phyloP scores from a whole-genome alignment of 2,113 vertebrate genomes.

The Willisornis vidua region DNA sequence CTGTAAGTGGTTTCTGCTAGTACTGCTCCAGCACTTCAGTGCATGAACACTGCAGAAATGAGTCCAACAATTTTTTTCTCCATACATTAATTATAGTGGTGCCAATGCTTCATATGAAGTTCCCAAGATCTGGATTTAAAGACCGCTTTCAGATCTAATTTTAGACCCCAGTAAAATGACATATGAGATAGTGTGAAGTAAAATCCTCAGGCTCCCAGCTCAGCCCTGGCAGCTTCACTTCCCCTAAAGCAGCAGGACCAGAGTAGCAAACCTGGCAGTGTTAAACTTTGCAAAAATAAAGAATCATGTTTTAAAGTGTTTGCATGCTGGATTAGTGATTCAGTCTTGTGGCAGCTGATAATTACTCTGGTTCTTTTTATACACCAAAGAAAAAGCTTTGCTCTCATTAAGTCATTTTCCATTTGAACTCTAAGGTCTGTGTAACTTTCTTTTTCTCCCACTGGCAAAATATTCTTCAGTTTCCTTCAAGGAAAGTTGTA shows the following conservation, averaged over 20 bases:
- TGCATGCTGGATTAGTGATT: not conserved
- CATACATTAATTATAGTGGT: not conserved
- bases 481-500: not conserved
- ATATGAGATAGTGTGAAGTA: not conserved
- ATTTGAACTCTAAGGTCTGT: not conserved
- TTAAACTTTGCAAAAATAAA: not conserved
- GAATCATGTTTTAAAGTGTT: not conserved
- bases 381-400: not conserved
- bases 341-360: not conserved
- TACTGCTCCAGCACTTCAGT: not conserved
- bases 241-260: not conserved
- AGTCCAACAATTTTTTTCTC: not conserved
- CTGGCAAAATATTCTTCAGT: not conserved
- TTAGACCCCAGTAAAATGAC: not conserved
- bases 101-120: not conserved
- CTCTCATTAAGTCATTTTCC: not conserved
- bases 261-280: not conserved
- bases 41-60: not conserved
- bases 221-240: not conserved
- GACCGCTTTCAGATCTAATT: not conserved
- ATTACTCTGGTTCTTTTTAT: not conserved
- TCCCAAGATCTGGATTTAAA: not conserved
- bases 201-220: not conserved
- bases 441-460: not conserved
- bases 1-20: not conserved